Percentiles rank a stretch among this genome's conserved stretches.
Evolutionary conservation across 1,140 invertebrate genomes (phyloP).

Genomic region (Ostrea denselamellosa): DNA sequence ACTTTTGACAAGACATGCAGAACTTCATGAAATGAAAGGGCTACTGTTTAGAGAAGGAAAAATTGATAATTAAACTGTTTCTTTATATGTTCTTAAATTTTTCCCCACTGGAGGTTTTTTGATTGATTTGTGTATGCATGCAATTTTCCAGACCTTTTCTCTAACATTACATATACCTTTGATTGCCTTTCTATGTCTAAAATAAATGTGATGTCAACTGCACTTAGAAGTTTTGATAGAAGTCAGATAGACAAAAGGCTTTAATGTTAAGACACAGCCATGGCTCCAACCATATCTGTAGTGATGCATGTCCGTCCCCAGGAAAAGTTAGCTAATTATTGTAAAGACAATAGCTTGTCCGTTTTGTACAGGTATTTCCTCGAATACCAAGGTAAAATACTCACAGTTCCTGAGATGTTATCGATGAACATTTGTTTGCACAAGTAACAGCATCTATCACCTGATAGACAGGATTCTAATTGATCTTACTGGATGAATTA

Average conservation of each 20-base stretch:
- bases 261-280: neutral
- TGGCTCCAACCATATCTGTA: neutral
- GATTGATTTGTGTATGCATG: slow-evolving; percentile 26
- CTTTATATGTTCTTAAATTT: slow-evolving; percentile 9
- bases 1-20: slow-evolving; percentile 38
- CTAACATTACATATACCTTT: neutral
- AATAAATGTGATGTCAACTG: slow-evolving; percentile 20
- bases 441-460: slow-evolving; percentile 23
- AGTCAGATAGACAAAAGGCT: slow-evolving; percentile 11
- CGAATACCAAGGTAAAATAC: neutral
- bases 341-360: slow-evolving; percentile 13
- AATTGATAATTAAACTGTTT: slow-evolving; percentile 37
- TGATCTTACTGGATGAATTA: neutral
- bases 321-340: slow-evolving; percentile 22
- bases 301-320: neutral
- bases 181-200: neutral
- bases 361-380: neutral
- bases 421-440: slow-evolving; percentile 6
- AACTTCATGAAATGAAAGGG: slow-evolving; percentile 20
- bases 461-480: neutral
- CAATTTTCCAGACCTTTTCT: neutral
- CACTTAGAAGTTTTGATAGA: slow-evolving; percentile 1
- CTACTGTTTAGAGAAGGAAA: neutral
- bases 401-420: neutral
- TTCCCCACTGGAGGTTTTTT: neutral